Conservation (phyloP, 1,140 invertebrate species). For the Drosophila varians region DNA sequence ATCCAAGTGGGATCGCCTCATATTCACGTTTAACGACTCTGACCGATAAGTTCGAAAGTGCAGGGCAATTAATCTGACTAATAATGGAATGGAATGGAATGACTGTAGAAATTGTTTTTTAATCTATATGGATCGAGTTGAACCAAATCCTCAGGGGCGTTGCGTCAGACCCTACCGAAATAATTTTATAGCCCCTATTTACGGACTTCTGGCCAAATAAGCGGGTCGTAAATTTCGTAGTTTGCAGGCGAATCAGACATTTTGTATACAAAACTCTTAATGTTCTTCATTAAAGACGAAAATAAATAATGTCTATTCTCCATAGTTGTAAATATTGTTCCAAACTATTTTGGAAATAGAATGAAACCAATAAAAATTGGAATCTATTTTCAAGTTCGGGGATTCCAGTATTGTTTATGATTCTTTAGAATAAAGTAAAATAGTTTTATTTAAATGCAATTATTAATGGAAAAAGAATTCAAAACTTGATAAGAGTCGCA, state of each 20-base stretch:
- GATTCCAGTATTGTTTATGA: no score
- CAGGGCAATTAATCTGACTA: constrained; percentile 7
- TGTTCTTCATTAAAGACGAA: neutral
- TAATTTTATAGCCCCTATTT: constrained; percentile 31
- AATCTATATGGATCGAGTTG: constrained; percentile 29
- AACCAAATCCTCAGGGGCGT: constrained; percentile 3
- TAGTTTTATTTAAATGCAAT: neutral
- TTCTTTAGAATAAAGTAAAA: neutral
- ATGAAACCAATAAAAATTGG: constrained; percentile 9
- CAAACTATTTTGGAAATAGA: constrained; percentile 3
- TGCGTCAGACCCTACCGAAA: constrained; percentile 31
- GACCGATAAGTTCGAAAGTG: constrained; percentile 12
- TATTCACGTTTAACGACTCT: neutral
- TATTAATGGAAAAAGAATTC: neutral
- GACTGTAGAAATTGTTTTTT: constrained; percentile 13
- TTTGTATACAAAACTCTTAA: neutral
- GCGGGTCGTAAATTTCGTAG: constrained; percentile 20
- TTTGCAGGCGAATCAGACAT: neutral
- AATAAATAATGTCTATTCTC: constrained; percentile 15
- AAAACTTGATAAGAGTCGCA: neutral
- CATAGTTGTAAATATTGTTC: constrained; percentile 4
- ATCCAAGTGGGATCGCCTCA: neutral
- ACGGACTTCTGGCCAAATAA: constrained; percentile 20
- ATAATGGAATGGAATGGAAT: constrained; percentile 27
- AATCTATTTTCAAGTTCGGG: constrained; percentile 14